Percentiles rank a stretch among this genome's conserved stretches.
Conservation (phyloP, 2,113 vertebrate genomes). For the Seriola rivoliana region DNA sequence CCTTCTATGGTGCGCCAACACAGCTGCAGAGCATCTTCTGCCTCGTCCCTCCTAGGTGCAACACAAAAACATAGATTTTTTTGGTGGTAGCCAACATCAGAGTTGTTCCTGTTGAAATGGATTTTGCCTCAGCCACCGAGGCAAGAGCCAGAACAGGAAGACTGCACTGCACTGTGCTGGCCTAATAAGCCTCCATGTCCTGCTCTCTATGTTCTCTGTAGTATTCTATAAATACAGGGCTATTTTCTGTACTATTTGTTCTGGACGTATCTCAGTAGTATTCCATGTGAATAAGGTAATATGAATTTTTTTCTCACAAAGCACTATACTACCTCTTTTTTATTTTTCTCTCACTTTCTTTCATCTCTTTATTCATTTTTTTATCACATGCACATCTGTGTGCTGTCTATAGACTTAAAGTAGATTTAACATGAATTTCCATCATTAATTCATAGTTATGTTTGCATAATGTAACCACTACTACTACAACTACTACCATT, state of each 20-base stretch:
- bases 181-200: slow-evolving; percentile 31
- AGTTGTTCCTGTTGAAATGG: slow-evolving; percentile 43
- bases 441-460: too few species aligned
- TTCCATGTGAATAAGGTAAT: slow-evolving; percentile 5
- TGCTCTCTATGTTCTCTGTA: slow-evolving; percentile 24
- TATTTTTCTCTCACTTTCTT: not conserved
- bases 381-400: not conserved
- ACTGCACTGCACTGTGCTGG: slow-evolving; percentile 3
- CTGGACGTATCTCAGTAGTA: slow-evolving; percentile 12
- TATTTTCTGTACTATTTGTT: slow-evolving; percentile 34
- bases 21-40: slow-evolving; percentile 33
- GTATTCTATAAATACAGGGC: slow-evolving; percentile 27
- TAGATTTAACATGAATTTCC: too few species aligned
- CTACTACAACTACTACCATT: too few species aligned
- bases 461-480: too few species aligned
- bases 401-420: too few species aligned
- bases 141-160: slow-evolving; percentile 13
- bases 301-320: slow-evolving; percentile 7
- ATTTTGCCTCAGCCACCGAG: slow-evolving; percentile 22
- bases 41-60: slow-evolving; percentile 49
- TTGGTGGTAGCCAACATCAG: slow-evolving; percentile 17
- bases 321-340: not conserved
- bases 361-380: not conserved
- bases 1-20: slow-evolving; percentile 54
- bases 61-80: slow-evolving; percentile 28